phyloP scores from a whole-genome alignment of 2,797 vertebrate genomes.

The Pristis pectinata region DNA sequence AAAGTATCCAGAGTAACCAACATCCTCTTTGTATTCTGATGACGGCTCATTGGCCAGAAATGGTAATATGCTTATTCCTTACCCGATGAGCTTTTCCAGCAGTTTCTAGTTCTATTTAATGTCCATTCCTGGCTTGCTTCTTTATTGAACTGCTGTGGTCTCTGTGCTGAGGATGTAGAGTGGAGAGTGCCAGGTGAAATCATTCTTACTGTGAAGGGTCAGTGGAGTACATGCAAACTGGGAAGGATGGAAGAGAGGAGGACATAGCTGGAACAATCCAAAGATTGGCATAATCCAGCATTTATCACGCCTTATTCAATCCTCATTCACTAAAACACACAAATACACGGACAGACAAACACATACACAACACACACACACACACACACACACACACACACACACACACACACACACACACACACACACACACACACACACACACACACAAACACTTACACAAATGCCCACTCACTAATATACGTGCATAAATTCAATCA shows the following conservation, averaged over 20 bases:
- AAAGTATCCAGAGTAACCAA: too few relatives aligned
- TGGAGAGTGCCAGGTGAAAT: background rate
- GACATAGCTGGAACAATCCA: background rate
- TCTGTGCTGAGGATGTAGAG: background rate
- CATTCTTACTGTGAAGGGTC: background rate
- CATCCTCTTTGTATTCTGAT: too few relatives aligned
- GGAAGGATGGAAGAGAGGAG: background rate
- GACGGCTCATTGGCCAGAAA: too few relatives aligned
- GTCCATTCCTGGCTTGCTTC: background rate
- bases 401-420: background rate
- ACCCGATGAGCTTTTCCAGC: too few relatives aligned
- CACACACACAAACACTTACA: background rate
- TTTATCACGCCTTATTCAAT: background rate
- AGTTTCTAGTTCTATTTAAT: background rate
- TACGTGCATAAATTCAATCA: too few relatives aligned
- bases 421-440: background rate
- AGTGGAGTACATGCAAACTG: background rate
- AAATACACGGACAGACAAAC: background rate
- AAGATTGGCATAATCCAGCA: background rate
- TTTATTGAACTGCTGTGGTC: too few relatives aligned
- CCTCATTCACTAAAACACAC: background rate
- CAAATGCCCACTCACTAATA: background rate
- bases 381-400: background rate
- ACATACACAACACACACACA: background rate
- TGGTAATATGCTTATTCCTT: too few relatives aligned